phyloP scores from a whole-genome alignment of 1,140 invertebrate genomes.

The Orchestia grillus region DNA sequence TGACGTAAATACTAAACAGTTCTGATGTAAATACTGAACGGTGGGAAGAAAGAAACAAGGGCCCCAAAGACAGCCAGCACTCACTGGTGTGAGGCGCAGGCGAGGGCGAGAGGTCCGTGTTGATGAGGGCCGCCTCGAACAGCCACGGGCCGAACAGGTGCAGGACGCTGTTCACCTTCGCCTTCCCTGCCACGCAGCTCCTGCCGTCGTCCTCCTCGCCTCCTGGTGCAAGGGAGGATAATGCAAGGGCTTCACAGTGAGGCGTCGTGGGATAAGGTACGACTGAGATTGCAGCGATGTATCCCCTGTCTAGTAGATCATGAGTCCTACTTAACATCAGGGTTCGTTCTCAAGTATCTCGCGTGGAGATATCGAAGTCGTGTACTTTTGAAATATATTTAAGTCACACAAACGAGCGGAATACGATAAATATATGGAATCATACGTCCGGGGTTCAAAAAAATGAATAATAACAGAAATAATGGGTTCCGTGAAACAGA shows the following conservation, averaged over 20 bases:
- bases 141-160: conserved; percentile 97
- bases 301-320: neutral
- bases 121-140: conserved; percentile 94
- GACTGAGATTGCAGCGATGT: neutral
- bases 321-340: neutral
- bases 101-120: conserved; percentile 70
- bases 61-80: too few species aligned
- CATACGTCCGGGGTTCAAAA: too few species aligned
- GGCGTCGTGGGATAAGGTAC: neutral
- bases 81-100: conserved; percentile 72
- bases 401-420: neutral
- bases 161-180: conserved; percentile 93
- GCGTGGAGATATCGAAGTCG: neutral
- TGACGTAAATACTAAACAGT: too few species aligned
- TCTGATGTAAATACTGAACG: too few species aligned
- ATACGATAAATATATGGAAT: too few species aligned
- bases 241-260: neutral
- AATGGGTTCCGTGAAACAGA: too few species aligned
- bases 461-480: too few species aligned
- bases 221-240: neutral
- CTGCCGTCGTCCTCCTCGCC: conserved; percentile 34
- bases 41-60: too few species aligned
- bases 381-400: neutral
- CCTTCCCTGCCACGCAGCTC: conserved; percentile 73
- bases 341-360: neutral